A percentile compares a stretch with the other conserved stretches of the same genome.
Evolutionary conservation across 1,140 invertebrate species (phyloP).

Genomic region (Cardiocondyla obscurior): DNA sequence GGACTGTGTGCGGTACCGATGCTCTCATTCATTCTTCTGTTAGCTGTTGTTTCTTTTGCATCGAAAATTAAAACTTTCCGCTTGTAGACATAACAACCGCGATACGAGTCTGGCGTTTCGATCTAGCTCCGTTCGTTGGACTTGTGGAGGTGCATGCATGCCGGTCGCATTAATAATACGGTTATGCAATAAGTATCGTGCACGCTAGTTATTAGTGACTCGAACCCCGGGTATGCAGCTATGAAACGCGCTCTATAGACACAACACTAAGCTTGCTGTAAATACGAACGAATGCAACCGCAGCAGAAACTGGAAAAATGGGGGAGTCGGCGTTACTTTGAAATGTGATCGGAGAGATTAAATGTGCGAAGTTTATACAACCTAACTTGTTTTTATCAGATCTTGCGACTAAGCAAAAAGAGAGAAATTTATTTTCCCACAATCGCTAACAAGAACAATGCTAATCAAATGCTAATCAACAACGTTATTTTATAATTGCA

Average conservation of each 20-base stretch:
- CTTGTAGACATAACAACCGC: slow-evolving; percentile 61
- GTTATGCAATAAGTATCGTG: slow-evolving; percentile 60
- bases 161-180: slow-evolving; percentile 63
- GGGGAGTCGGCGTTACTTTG: not conserved
- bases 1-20: not conserved
- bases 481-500: slow-evolving; percentile 60
- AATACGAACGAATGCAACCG: not conserved
- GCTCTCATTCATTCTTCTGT: slow-evolving; percentile 15
- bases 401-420: not conserved
- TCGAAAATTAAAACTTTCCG: slow-evolving; percentile 54
- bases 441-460: not conserved
- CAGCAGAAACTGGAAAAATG: not conserved
- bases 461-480: not conserved
- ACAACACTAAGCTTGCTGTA: slow-evolving; percentile 15
- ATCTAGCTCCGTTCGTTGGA: slow-evolving; percentile 44
- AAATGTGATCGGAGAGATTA: not conserved
- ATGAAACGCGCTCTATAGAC: slow-evolving; percentile 49
- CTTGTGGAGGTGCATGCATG: slow-evolving; percentile 36
- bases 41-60: not conserved
- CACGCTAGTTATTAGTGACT: slow-evolving; percentile 47
- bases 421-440: not conserved
- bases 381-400: not conserved
- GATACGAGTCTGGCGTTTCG: slow-evolving; percentile 38
- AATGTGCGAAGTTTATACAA: not conserved
- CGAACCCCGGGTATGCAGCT: slow-evolving; percentile 12